Percentiles rank a stretch among this genome's conserved stretches.
phyloP scores from a whole-genome alignment of 2,888 invertebrate species.

The Gryllus longicercus region DNA sequence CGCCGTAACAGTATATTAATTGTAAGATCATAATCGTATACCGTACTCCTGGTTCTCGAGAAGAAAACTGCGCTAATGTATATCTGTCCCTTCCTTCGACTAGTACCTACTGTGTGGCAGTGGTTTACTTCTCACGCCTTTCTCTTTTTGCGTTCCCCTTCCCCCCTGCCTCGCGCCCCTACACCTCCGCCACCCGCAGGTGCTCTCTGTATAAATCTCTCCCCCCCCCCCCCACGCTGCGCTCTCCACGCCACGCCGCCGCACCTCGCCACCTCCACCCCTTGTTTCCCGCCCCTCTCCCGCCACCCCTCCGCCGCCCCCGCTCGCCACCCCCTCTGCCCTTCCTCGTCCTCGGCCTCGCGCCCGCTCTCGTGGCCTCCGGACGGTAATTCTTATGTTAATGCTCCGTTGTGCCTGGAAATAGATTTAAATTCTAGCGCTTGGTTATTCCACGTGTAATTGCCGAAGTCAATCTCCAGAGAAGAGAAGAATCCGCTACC shows the following conservation, averaged over 20 bases:
- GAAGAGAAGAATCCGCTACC: not conserved
- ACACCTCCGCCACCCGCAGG: not conserved
- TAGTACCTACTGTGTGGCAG: too few relatives aligned
- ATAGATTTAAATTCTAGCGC: not conserved
- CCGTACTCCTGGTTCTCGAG: too few relatives aligned
- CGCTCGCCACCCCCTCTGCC: not conserved
- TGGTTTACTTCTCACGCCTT: too few relatives aligned
- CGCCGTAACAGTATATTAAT: too few relatives aligned
- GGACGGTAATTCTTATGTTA: slow-evolving; percentile 1
- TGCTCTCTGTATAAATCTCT: not conserved
- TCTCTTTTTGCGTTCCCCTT: not conserved
- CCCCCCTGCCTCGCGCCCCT: not conserved
- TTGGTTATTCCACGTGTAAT: slow-evolving; percentile 17
- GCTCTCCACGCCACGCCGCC: not conserved
- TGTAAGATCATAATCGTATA: too few relatives aligned
- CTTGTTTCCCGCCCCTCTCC: not conserved
- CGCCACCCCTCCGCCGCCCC: not conserved
- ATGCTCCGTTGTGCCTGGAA: slow-evolving; percentile 7
- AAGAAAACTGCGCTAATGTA: too few relatives aligned
- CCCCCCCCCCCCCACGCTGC: not conserved
- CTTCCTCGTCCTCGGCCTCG: not conserved
- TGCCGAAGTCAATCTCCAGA: not conserved
- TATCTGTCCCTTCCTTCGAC: too few relatives aligned
- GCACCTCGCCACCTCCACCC: not conserved
- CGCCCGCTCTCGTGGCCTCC: not conserved